Conservation (phyloP, 2,888 invertebrate genomes). For the Ormia ochracea region DNA sequence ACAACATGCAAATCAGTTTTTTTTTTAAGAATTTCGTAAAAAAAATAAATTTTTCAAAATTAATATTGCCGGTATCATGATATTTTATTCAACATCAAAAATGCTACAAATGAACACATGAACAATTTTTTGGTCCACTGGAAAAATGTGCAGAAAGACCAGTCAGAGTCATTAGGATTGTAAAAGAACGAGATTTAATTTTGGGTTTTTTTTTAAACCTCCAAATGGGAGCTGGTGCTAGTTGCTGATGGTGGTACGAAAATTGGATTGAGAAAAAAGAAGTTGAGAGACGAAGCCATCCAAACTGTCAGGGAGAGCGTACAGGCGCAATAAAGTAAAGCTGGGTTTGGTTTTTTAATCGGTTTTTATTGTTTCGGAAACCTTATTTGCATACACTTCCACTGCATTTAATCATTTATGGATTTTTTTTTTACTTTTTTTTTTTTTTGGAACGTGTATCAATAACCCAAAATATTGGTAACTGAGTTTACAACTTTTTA, state of each 20-base stretch:
- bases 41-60: slow-evolving; percentile 9
- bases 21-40: neutral
- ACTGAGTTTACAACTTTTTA: neutral
- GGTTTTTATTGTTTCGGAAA: slow-evolving; percentile 25
- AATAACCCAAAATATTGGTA: slow-evolving; percentile 3
- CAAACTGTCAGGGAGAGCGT: slow-evolving; percentile 20
- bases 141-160: neutral
- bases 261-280: neutral
- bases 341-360: slow-evolving; percentile 51
- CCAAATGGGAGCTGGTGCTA: slow-evolving; percentile 8
- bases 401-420: neutral
- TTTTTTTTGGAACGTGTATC: neutral
- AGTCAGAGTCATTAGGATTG: slow-evolving; percentile 28
- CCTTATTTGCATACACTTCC: slow-evolving; percentile 16
- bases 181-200: slow-evolving; percentile 15
- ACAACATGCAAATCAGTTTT: slow-evolving; percentile 28
- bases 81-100: slow-evolving; percentile 14
- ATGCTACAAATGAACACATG: slow-evolving; percentile 19
- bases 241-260: neutral
- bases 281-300: slow-evolving; percentile 32
- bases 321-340: neutral
- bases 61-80: slow-evolving; percentile 34
- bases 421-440: neutral
- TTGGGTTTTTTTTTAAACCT: slow-evolving; percentile 7
- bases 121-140: slow-evolving; percentile 34